Evolutionary conservation across 2,113 vertebrate genomes (phyloP).

Genomic region (Melierax canorus): DNA sequence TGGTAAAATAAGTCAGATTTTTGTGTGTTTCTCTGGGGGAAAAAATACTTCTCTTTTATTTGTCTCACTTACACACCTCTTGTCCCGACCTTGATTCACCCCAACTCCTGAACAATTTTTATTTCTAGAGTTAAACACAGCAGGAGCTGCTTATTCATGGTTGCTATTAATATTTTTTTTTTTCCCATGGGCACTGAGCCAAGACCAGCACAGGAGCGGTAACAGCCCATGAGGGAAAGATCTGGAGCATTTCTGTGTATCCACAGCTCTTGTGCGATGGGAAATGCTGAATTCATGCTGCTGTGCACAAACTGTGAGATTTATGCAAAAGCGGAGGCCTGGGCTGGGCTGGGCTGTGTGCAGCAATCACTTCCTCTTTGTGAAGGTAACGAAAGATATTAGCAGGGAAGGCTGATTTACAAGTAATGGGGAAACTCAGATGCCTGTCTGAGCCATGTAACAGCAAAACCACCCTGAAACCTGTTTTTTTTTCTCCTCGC

Average conservation of each 20-base stretch:
- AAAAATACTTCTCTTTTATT: not conserved
- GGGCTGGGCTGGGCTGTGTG: accelerated
- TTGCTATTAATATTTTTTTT: not conserved
- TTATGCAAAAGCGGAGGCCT: not conserved
- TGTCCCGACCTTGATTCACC: not conserved
- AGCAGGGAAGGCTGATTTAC: too few relatives aligned
- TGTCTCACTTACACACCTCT: not conserved
- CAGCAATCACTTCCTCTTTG: too few relatives aligned
- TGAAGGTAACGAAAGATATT: not conserved
- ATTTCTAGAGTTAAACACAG: not conserved
- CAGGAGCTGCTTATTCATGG: not conserved
- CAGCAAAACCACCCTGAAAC: not conserved
- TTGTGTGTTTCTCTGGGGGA: not conserved
- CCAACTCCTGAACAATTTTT: not conserved
- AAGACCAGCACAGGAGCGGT: not conserved
- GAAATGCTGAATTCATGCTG: not conserved
- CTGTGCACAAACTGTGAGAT: not conserved
- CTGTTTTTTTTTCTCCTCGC: not conserved
- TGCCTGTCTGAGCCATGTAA: not conserved
- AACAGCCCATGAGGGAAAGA: too few relatives aligned
- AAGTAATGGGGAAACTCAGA: not conserved
- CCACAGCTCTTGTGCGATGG: too few relatives aligned
- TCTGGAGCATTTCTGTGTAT: accelerated
- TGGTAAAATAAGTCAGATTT: not conserved
- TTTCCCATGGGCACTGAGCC: not conserved